phyloP scores from a whole-genome alignment of 1,140 invertebrate genomes.

The Chionoecetes opilio region DNA sequence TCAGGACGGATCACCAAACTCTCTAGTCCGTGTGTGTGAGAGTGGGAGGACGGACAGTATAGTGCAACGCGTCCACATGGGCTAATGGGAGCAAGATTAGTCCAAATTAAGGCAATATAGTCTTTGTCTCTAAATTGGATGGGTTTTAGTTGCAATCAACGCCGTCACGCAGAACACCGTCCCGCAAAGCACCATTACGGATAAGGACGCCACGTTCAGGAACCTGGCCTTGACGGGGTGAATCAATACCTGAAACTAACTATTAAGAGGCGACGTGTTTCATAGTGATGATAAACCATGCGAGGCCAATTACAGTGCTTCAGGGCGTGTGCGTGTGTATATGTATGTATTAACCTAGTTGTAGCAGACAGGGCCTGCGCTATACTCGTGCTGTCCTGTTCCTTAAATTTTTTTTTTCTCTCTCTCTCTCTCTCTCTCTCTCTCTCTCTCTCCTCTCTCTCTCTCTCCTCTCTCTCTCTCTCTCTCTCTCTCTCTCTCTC shows the following conservation, averaged over 20 bases:
- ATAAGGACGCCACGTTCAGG: no score
- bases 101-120: slow-evolving; percentile 1
- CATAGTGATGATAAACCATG: no score
- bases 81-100: neutral
- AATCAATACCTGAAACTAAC: no score
- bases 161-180: no score
- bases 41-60: neutral
- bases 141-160: neutral
- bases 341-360: no score
- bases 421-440: neutral
- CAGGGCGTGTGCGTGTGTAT: no score
- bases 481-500: neutral
- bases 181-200: no score
- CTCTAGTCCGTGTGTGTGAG: neutral
- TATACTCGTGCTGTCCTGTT: no score
- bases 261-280: no score
- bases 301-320: no score
- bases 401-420: neutral
- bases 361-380: no score
- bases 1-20: neutral
- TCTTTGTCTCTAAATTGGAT: neutral
- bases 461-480: neutral
- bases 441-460: neutral
- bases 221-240: no score
- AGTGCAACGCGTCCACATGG: neutral